phyloP scores from a whole-genome alignment of 2,113 vertebrate genomes.

The Mesitornis unicolor region DNA sequence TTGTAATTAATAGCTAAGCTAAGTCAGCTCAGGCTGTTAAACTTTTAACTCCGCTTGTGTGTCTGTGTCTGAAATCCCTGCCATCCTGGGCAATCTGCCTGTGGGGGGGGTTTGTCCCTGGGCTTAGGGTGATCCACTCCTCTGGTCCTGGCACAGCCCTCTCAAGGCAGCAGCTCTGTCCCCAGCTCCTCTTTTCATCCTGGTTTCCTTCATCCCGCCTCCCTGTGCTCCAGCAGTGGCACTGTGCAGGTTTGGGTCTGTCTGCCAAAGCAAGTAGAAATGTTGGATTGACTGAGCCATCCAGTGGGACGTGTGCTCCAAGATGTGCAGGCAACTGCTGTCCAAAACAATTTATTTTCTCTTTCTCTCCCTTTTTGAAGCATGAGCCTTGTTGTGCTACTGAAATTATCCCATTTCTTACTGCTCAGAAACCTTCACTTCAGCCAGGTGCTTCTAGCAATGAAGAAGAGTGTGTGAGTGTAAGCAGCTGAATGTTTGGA shows the following conservation, averaged over 20 bases:
- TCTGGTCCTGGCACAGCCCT: neutral
- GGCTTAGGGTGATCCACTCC: accelerated
- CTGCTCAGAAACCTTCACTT: neutral
- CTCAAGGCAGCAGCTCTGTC: neutral
- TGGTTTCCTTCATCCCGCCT: neutral
- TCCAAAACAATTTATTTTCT: neutral
- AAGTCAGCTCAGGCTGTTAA: neutral
- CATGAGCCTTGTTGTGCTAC: neutral
- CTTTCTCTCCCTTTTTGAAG: neutral
- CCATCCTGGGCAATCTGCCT: too few species aligned
- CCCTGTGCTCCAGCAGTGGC: too few species aligned
- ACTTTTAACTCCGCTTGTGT: neutral
- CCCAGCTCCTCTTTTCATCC: neutral
- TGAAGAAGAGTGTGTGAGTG: neutral
- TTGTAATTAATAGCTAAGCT: neutral
- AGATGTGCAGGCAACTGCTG: too few species aligned
- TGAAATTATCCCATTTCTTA: neutral
- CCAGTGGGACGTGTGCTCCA: too few species aligned
- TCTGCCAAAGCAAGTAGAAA: neutral
- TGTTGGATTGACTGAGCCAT: neutral
- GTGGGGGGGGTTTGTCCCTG: neutral
- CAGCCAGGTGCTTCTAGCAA: neutral
- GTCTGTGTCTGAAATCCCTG: neutral
- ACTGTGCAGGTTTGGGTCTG: accelerated
- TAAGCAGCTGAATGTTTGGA: neutral